Conservation (phyloP, 2,113 vertebrate genomes). For the Pomatostomus ruficeps region DNA sequence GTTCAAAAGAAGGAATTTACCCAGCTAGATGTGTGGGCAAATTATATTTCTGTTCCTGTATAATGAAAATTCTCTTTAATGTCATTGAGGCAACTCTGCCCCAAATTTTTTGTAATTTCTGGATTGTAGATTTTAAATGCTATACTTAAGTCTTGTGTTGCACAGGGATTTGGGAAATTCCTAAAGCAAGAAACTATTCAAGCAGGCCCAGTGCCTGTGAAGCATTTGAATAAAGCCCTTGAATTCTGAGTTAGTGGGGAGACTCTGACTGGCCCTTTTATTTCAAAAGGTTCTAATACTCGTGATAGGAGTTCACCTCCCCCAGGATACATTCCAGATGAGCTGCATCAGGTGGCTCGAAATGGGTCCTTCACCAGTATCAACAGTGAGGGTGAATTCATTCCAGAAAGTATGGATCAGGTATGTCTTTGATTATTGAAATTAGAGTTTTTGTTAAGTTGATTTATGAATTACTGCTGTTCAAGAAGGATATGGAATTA, state of each 20-base stretch:
- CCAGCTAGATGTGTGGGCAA: background rate
- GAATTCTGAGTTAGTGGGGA: background rate
- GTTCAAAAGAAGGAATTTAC: background rate
- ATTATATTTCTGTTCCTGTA: background rate
- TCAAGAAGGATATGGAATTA: background rate
- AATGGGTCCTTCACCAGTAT: conserved; percentile 99
- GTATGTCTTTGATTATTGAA: conserved; percentile 60
- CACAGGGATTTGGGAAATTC: background rate
- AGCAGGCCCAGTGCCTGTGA: background rate
- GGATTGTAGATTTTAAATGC: background rate
- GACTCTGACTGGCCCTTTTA: background rate
- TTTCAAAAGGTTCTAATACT: conserved; percentile 79
- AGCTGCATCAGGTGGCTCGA: conserved; percentile 91
- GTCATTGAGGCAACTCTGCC: background rate
- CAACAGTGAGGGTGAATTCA: conserved; percentile 98
- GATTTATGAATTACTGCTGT: background rate
- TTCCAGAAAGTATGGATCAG: conserved; percentile 99
- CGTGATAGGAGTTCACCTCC: conserved; percentile 95
- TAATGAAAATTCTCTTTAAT: background rate
- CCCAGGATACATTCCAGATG: conserved; percentile 97
- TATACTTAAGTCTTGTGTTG: background rate
- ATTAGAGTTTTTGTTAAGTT: background rate
- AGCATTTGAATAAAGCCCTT: background rate
- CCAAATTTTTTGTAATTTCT: background rate
- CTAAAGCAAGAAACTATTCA: background rate